Base-by-base conservation (phyloP, 2,888 invertebrate genomes). In the Tryphoninae sp. region DNA sequence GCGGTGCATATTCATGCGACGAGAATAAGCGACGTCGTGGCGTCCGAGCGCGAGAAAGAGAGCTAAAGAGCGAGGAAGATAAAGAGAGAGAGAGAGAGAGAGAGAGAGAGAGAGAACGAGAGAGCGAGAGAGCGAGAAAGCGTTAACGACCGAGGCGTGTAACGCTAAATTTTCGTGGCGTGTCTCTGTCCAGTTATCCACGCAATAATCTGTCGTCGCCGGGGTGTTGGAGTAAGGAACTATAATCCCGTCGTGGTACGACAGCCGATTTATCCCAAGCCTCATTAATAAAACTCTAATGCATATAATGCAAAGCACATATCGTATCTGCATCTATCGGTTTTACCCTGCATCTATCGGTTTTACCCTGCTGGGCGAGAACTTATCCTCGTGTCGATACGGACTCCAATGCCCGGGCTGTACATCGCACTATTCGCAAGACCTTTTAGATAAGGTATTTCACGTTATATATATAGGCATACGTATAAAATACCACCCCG, bases 131-230 rank as follows among this genome's bases (percentile, higher is more conserved):
- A 22, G 45, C 11, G 61, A 64, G 77, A 61, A 69, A 80, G 83
- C 84, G 83, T 85, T 83, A 85, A 85, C 83, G 84, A 84, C 83
- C 85, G 80, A 83, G 85, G 82, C 80, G 84, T 84, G 85, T 85
- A 85, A 83, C 84, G 84, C 83, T 85, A 82, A 85, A 84, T 85
- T 85, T 67, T 85, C 81, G 85, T 84, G 83, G 84, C 84, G 83
- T 83, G 85, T 84, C 83, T 85, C 80, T 81, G 81, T 83, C 83
- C 80, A 80, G 82, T 84, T 84, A 84, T 85, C 83, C 77, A 69
- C 73, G 82, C 83, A 67, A 85, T 82, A 84, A 85, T 85, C 85
- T 81, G 80, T 85, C 83, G 77, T 82, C 74, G 68, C 72, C 26
- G 61, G 78, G 82, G 82, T 77, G 82, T 71, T 74, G 80, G 68